These are phyloP conservation scores for Clinocottus analis DNA, from an alignment of 2,113 vertebrate species.

Conservation along the genomic window DNA sequence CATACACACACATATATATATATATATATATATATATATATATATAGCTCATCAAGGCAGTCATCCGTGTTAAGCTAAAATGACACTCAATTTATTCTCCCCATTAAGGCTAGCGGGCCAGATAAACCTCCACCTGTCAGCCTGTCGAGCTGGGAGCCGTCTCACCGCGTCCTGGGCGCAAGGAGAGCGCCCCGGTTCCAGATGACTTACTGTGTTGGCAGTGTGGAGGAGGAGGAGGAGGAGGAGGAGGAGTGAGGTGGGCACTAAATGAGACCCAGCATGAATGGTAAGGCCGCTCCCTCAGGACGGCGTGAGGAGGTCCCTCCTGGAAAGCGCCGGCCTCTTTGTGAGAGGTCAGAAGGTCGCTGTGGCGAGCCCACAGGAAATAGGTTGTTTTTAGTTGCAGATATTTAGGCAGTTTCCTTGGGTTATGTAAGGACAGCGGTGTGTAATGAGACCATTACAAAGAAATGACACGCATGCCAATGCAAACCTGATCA, in stretches of 20 bases:
- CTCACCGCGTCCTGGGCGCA: constrained; percentile 22
- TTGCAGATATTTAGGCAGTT: background rate
- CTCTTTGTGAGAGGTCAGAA: background rate
- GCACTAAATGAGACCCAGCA: constrained; percentile 58
- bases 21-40: background rate
- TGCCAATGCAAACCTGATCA: constrained; percentile 28
- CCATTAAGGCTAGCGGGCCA: constrained; percentile 43
- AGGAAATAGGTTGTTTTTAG: background rate
- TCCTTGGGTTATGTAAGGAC: background rate
- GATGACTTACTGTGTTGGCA: constrained; percentile 62
- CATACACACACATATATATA: too few species aligned
- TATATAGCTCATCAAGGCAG: constrained; percentile 62
- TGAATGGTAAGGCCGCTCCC: constrained; percentile 54
- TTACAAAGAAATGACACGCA: constrained; percentile 6
- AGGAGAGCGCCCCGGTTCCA: constrained; percentile 58
- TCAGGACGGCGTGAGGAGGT: background rate
- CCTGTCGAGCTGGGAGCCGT: constrained; percentile 43
- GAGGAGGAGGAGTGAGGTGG: constrained; percentile 46
- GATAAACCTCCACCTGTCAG: constrained; percentile 60
- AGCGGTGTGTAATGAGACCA: background rate
- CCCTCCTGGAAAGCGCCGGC: background rate
- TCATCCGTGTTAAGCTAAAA: constrained; percentile 59
- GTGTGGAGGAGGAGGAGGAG: constrained; percentile 36
- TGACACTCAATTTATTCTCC: constrained; percentile 73
- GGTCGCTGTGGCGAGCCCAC: background rate